Conservation (phyloP, 2,113 vertebrate species). For the Periophthalmus modestus region DNA sequence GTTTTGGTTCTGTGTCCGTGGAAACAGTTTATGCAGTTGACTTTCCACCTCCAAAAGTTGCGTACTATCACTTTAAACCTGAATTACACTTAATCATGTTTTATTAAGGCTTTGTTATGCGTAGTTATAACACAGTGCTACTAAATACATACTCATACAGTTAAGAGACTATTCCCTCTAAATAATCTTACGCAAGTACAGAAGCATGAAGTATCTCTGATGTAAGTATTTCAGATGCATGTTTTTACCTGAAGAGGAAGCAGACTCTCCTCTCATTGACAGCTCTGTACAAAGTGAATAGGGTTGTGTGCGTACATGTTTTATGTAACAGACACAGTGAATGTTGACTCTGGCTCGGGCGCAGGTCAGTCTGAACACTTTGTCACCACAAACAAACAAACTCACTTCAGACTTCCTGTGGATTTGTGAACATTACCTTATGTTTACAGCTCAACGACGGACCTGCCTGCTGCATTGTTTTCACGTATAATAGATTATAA, state of each 20-base stretch:
- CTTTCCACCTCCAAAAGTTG: no score
- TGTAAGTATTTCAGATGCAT: constrained; percentile 15
- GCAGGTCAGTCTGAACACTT: constrained; percentile 15
- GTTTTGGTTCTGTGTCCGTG: no score
- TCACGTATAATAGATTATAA: neutral
- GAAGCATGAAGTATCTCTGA: neutral
- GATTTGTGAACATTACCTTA: neutral
- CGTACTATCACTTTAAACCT: no score
- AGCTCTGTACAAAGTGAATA: constrained; percentile 25
- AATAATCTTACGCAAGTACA: no score
- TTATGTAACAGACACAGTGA: constrained; percentile 24
- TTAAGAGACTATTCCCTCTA: no score
- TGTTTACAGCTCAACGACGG: neutral
- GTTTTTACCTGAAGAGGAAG: constrained; percentile 54
- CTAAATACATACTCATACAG: no score
- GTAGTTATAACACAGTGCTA: no score
- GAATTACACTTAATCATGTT: no score
- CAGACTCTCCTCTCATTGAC: constrained; percentile 32
- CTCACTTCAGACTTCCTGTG: neutral
- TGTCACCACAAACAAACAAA: constrained; percentile 2
- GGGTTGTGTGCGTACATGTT: constrained; percentile 4
- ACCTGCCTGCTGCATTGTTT: neutral
- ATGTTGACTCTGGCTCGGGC: constrained; percentile 10
- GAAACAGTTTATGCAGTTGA: no score
- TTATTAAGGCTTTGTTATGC: no score